A percentile compares a stretch with the other conserved stretches of the same genome.
Evolutionary conservation across 2,113 vertebrate species (phyloP).

Genomic region (Ctenomys sociabilis): DNA sequence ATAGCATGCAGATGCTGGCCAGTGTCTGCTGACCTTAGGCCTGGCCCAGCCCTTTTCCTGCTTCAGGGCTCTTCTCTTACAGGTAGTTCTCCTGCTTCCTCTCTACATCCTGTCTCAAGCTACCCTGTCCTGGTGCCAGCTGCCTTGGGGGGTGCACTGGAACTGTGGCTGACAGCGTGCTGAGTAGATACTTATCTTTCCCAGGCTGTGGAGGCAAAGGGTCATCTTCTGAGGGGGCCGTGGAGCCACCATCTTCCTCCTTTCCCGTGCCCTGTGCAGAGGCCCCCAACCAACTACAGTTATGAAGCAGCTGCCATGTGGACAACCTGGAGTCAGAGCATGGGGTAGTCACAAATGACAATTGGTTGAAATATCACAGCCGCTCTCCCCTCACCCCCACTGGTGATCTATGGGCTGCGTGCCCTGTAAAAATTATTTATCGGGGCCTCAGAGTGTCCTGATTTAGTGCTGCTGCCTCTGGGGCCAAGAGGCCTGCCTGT

Average conservation of each 20-base stretch:
- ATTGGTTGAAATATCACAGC: conserved; percentile 85
- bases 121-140: background rate
- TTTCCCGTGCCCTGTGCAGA: background rate
- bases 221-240: background rate
- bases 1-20: fast-evolving
- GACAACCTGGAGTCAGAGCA: conserved; percentile 69
- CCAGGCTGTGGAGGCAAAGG: background rate
- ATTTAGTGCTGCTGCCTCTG: conserved; percentile 87
- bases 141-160: background rate
- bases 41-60: background rate
- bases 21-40: background rate
- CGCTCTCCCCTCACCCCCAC: conserved; percentile 78
- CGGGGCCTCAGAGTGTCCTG: conserved; percentile 84
- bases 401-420: conserved; percentile 86
- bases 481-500: conserved; percentile 82
- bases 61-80: background rate
- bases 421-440: conserved; percentile 88
- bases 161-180: background rate
- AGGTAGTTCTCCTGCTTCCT: background rate
- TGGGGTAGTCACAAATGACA: conserved; percentile 83
- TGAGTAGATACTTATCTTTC: background rate
- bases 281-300: background rate
- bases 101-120: background rate
- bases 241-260: background rate
- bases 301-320: conserved; percentile 48